phyloP scores from a whole-genome alignment of 2,113 vertebrate species.

The Malurus elegans region DNA sequence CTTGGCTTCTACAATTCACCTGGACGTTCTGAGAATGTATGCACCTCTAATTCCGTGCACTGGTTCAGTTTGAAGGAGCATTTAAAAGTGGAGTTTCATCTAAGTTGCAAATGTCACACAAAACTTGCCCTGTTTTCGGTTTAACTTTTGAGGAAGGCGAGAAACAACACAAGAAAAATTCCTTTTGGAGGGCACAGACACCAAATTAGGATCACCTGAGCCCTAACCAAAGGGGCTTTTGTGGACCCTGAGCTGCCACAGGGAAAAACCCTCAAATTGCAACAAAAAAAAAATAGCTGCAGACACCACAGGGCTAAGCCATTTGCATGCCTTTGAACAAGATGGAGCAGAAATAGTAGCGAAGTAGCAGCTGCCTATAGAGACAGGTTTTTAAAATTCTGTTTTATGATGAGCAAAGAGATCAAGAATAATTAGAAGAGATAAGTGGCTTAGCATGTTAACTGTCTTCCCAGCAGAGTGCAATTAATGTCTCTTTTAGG shows the following conservation, averaged over 20 bases:
- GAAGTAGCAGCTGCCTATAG: neutral
- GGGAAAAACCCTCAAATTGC: neutral
- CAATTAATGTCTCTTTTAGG: neutral
- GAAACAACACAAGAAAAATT: neutral
- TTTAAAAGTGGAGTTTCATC: no score
- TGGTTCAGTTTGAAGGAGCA: no score
- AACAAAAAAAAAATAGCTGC: neutral
- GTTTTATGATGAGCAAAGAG: neutral
- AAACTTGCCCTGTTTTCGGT: no score
- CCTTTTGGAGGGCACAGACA: neutral
- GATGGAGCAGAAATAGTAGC: neutral
- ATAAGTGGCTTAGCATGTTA: neutral
- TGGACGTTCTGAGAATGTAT: no score
- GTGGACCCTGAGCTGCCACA: accelerated
- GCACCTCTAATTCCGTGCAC: no score
- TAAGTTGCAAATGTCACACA: no score
- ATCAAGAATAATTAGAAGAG: neutral
- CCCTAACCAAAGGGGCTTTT: neutral
- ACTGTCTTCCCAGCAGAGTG: neutral
- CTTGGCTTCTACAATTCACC: no score
- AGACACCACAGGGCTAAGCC: neutral
- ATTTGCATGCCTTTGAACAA: neutral
- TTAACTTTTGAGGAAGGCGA: neutral
- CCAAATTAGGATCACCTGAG: accelerated
- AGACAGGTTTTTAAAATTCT: neutral